Base-by-base conservation (phyloP, 2,113 vertebrate species). In the Hassar affinis region DNA sequence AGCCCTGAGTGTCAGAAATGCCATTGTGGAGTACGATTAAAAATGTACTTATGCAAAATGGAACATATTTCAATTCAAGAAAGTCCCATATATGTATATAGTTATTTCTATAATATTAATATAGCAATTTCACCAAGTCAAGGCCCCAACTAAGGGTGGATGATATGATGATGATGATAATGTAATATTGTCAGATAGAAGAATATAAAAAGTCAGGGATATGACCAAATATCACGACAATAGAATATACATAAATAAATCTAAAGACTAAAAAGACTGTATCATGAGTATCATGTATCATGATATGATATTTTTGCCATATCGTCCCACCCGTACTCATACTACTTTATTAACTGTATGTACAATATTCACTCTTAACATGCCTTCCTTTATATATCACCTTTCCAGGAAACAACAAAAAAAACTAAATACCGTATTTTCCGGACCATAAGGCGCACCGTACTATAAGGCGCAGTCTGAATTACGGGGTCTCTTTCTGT, bases 1-100 rank as follows among this genome's bases (percentile, higher is more conserved):
- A 97, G 47, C 96, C 96, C 97, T 98, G 74, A 0, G 30, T 15
- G 64, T 66, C 18, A 68, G 14, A 27, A 61, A 61, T 1, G 6
- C 20, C 5, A 56, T 22, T 56, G 7, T 42, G 59, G 4, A n/a
- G 59, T 4, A 12, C 20, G 59, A 25, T 2, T 11, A 22, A 25
- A 35, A 56, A 42, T 22, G 3, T 20, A 68, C 3, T 35, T 38
- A 6, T 20, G 8, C 1, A 20, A 66, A 35, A 68, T 6, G 11
- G 20, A 68, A 68, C 17, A 15, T 27, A 61, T 61, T 64, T 33
- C 61, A 49, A 12, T 20, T 38, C 33, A 42, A 42, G 20, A 69
- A 10, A 30, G 14, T 1, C 15, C 5, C 12, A 14, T 62, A 25
- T 15, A 30, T 33, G 17, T 5, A 33, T 33, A 64, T 33, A 69